Evolutionary conservation across 2,113 vertebrate genomes (phyloP), one percentile per base, ranked within the genome.

Genomic region (Danionella cerebrum): DNA sequence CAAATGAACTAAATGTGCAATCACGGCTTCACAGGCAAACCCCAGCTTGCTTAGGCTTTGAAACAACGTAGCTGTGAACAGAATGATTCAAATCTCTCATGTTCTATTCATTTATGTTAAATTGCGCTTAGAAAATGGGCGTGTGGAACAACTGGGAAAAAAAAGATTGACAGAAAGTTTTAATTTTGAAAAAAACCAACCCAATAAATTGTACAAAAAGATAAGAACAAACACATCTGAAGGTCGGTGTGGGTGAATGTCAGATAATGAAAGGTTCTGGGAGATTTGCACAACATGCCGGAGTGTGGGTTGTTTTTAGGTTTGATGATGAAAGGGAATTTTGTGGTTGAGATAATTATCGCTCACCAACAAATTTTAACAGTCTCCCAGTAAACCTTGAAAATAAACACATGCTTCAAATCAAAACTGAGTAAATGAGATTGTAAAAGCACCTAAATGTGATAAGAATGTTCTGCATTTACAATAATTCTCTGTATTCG

Each of bases 311-410:
- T 39, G 10, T 51, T 51, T 47, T 50, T 11, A 35, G 29, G 5
- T 53, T 55, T 52, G 33, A 41, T 42, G 53, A 62, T 60, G 6
- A 62, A 75, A 60, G 9, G 47, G 48, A 42, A 18, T 67, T 51
- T 64, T 75, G 63, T 65, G 54, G 48, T 50, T 8, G 22, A 14
- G 44, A 44, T 67, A 67, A 73, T 72, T 33, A 48, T 44, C 29
- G 16, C 45, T 50, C 48, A 38, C 24, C 52, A 41, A 45, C 53
- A 25, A 6, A 63, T 48, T 65, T 58, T 63, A 59, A 74, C 35
- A 38, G 36, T 45, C 39, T 42, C 33, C 29, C 35, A 50, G 42
- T 55, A 36, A 62, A 53, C 4, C 18, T 21, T 65, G 33, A 47
- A 65, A 69, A 65, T 51, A 63, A 62, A 63, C 51, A 35, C 48